Percentiles rank a stretch among this genome's conserved stretches.
phyloP scores from a whole-genome alignment of 2,888 invertebrate genomes.

The Nesidiocoris tenuis region DNA sequence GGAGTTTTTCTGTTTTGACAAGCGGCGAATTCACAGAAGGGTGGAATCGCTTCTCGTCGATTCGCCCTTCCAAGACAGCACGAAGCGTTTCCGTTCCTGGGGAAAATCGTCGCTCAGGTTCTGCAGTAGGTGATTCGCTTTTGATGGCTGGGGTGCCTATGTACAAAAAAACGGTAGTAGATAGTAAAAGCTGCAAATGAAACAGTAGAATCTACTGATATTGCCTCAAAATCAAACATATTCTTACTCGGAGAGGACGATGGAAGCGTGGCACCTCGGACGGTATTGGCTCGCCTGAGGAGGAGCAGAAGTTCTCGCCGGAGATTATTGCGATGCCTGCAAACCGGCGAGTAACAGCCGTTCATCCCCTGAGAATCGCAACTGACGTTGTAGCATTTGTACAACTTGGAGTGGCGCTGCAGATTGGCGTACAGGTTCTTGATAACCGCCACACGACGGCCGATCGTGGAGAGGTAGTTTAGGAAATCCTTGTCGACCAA shows the following conservation, averaged over 20 bases:
- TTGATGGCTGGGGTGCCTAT: constrained; percentile 19
- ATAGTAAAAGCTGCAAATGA: not conserved
- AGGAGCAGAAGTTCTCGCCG: constrained; percentile 67
- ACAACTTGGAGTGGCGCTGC: constrained; percentile 69
- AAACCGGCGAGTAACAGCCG: constrained; percentile 78
- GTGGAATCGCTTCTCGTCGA: constrained; percentile 40
- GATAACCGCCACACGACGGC: constrained; percentile 68
- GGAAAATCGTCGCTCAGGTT: constrained; percentile 40
- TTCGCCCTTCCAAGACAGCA: constrained; percentile 47
- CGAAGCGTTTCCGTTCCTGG: constrained; percentile 48
- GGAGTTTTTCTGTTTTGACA: constrained; percentile 19
- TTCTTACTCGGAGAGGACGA: not conserved
- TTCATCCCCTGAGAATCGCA: constrained; percentile 60
- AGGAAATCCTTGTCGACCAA: constrained; percentile 51
- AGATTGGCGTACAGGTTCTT: constrained; percentile 70
- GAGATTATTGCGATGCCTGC: constrained; percentile 70
- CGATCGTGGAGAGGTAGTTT: constrained; percentile 62
- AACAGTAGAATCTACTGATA: too few species aligned
- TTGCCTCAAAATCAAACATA: not conserved
- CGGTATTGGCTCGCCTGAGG: constrained; percentile 53
- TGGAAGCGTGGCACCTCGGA: constrained; percentile 41
- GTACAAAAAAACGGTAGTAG: not conserved
- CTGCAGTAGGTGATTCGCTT: not conserved
- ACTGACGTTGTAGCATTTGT: constrained; percentile 68
- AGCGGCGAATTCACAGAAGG: not conserved